Evolutionary conservation across 2,888 invertebrate species (phyloP), one percentile per base, ranked within the genome.

Genomic region (Nemapogon koenigi): DNA sequence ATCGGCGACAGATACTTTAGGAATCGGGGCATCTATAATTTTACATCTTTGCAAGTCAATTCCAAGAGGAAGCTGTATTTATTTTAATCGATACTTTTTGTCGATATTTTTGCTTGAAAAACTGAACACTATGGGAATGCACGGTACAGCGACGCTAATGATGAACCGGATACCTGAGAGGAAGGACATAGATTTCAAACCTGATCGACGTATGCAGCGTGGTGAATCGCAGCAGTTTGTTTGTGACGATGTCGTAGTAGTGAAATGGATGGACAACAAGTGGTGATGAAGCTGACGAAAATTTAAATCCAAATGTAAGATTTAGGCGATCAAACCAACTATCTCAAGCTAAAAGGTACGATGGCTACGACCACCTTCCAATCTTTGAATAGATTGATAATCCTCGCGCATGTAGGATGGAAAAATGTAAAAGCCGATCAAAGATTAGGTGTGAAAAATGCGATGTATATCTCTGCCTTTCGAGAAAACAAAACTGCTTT

Each of bases 1-100:
- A 37, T 39, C n/a, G 31, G 31, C n/a, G 46, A 45, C 29, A 39
- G 37, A 32, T 42, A n/a, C 42, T 11, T 39, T 51, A 16, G 44
- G 45, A 2, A 38, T 49, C 16, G 45, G 46, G 16, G 42, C 46
- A 25, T 45, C n/a, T 14, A 41, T 46, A 19, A 43, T 48, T 25
- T 33, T 48, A 30, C 22, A 35, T 35, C 13, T 35, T 10, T 25
- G n/a, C 6, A 35, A 35, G 8, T 35, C 25, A 16, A 41, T 43
- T 32, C 40, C 38, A 40, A 30, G 33, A n/a, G n/a, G n/a, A n/a
- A n/a, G n/a, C n/a, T n/a, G n/a, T n/a, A n/a, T n/a, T n/a, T n/a
- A 38, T 38, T 35, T 37, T 27, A 39, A 45, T 28, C 19, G 32
- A 16, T 43, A 38, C 37, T 39, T 44, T 31, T 41, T 39, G 10